A percentile compares a stretch with the other conserved stretches of the same genome.
Conservation (phyloP, 2,113 vertebrate species). For the Alethe castanea region DNA sequence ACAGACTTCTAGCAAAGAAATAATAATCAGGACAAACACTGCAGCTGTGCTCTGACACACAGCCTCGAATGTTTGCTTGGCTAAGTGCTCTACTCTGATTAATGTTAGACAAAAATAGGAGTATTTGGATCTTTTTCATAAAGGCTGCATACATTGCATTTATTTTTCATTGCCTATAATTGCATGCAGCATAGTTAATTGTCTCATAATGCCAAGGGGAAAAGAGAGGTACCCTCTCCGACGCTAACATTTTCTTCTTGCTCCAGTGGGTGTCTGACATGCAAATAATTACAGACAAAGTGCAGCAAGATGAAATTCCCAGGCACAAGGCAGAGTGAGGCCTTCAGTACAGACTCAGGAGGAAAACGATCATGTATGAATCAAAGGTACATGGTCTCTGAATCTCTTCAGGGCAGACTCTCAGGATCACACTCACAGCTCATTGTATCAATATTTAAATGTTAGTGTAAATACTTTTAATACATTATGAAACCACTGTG, state of each 20-base stretch:
- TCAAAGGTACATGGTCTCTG: neutral
- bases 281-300: conserved; percentile 14
- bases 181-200: conserved; percentile 9
- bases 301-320: conserved; percentile 13
- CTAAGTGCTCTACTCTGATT: neutral
- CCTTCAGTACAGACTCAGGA: neutral
- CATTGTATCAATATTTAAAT: neutral
- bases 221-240: neutral
- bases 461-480: neutral
- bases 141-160: neutral
- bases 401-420: neutral
- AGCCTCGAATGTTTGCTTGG: neutral
- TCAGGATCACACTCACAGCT: neutral
- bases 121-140: neutral
- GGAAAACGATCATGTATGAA: neutral
- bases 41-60: neutral
- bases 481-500: neutral
- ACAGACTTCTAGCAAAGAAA: neutral
- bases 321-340: neutral
- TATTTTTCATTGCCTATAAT: conserved; percentile 20
- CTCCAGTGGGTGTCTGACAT: neutral
- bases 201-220: neutral
- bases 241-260: neutral
- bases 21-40: neutral
- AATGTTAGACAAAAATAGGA: neutral